A percentile compares a stretch with the other conserved stretches of the same genome.
phyloP scores from a whole-genome alignment of 92 coral and sea anemone species.

The Umimayanthus chanpuru region DNA sequence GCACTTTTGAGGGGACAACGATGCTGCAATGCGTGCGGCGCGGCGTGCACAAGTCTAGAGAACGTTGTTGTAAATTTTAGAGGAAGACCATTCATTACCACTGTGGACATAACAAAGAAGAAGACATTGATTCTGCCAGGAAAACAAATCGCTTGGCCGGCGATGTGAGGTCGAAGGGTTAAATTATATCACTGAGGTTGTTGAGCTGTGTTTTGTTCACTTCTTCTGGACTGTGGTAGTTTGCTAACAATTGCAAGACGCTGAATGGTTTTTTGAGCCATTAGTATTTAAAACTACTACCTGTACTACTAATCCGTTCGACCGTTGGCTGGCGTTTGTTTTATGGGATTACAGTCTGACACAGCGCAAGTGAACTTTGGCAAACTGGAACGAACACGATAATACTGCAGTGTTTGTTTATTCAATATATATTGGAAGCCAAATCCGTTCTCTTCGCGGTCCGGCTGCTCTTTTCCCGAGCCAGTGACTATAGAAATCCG shows the following conservation, averaged over 20 bases:
- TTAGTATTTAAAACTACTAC: neutral
- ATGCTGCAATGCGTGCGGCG: neutral
- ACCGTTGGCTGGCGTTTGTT: neutral
- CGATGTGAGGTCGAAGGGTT: neutral
- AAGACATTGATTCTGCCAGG: neutral
- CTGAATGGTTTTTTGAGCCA: neutral
- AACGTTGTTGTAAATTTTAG: neutral
- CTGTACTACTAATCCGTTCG: neutral
- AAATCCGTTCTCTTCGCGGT: constrained; percentile 3
- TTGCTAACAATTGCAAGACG: neutral
- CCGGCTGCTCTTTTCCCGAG: constrained; percentile 4
- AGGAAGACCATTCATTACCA: neutral
- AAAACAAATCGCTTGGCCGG: neutral
- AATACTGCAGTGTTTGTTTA: constrained; percentile 10
- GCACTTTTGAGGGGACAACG: neutral
- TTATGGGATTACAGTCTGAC: neutral
- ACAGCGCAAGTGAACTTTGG: neutral
- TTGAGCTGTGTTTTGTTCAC: neutral
- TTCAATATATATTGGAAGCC: neutral
- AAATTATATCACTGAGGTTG: neutral
- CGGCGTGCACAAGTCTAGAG: neutral
- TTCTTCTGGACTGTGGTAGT: neutral
- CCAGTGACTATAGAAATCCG: neutral
- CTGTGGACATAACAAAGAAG: neutral
- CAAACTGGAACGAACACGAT: neutral